Evolutionary conservation across 2,797 vertebrate species (phyloP).

Genomic region (Anisognathus igniventris): DNA sequence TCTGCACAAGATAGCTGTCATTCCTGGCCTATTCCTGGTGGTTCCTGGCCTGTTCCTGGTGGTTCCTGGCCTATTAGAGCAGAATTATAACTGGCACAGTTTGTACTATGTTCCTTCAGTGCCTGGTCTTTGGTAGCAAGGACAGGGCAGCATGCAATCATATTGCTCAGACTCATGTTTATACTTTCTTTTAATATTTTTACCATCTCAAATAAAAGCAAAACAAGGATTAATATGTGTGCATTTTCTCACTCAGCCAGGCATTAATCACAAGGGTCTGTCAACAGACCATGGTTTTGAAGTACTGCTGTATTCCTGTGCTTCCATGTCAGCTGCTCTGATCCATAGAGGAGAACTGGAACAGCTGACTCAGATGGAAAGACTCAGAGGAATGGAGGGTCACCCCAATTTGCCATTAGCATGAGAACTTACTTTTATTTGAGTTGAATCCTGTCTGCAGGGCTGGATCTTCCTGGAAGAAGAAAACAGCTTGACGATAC

Average conservation of each 20-base stretch:
- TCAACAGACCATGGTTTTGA: not conserved
- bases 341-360: not conserved
- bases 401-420: not conserved
- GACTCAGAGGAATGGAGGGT: not conserved
- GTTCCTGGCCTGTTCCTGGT: not conserved
- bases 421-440: not conserved
- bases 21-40: not conserved
- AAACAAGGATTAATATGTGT: not conserved
- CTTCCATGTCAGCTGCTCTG: not conserved
- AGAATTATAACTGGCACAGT: not conserved
- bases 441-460: not conserved
- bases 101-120: not conserved
- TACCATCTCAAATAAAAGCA: not conserved
- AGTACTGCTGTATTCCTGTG: not conserved
- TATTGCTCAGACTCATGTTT: not conserved
- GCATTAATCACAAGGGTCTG: not conserved
- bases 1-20: not conserved
- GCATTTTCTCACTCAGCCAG: not conserved
- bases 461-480: not conserved
- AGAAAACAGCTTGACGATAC: not conserved
- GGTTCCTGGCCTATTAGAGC: not conserved
- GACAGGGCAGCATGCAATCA: not conserved
- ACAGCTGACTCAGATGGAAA: not conserved
- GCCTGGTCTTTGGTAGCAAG: not conserved
- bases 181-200: not conserved